phyloP scores from a whole-genome alignment of 2,888 invertebrate species.

The Candidula unifasciata region DNA sequence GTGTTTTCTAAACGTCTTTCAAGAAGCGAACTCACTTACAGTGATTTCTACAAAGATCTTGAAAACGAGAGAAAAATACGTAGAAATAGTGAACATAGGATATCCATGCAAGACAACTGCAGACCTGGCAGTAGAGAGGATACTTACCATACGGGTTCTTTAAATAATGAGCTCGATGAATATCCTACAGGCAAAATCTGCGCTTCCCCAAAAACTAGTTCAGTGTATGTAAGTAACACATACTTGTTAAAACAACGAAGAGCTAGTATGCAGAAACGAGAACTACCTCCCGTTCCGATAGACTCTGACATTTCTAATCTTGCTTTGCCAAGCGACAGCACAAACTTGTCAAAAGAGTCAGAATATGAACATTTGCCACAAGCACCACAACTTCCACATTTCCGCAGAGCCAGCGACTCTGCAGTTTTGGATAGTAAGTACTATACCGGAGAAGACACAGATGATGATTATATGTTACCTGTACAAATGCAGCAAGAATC shows the following conservation, averaged over 20 bases:
- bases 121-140: conserved; percentile 6
- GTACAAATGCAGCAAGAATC: conserved; percentile 57
- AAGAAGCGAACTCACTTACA: conserved; percentile 64
- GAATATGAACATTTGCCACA: conserved; percentile 71
- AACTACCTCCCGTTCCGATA: conserved; percentile 70
- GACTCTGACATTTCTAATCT: conserved; percentile 34
- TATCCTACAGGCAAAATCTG: not conserved
- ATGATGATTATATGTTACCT: conserved; percentile 73
- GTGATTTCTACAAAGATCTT: conserved; percentile 58
- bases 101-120: conserved; percentile 30
- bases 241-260: conserved; percentile 4
- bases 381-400: conserved; percentile 65
- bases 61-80: conserved; percentile 16
- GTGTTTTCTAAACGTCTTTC: conserved; percentile 70
- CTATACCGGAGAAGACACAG: conserved; percentile 57
- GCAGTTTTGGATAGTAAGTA: not conserved
- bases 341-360: conserved; percentile 61
- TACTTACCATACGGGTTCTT: conserved; percentile 24
- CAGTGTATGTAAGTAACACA: not conserved
- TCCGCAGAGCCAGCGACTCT: conserved; percentile 14
- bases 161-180: not conserved
- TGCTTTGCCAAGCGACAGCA: conserved; percentile 27
- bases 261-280: conserved; percentile 62
- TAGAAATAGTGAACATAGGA: conserved; percentile 19
- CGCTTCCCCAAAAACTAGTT: not conserved